Evolutionary conservation across 2,888 invertebrate genomes (phyloP).

Genomic region (Deilephila elpenor): DNA sequence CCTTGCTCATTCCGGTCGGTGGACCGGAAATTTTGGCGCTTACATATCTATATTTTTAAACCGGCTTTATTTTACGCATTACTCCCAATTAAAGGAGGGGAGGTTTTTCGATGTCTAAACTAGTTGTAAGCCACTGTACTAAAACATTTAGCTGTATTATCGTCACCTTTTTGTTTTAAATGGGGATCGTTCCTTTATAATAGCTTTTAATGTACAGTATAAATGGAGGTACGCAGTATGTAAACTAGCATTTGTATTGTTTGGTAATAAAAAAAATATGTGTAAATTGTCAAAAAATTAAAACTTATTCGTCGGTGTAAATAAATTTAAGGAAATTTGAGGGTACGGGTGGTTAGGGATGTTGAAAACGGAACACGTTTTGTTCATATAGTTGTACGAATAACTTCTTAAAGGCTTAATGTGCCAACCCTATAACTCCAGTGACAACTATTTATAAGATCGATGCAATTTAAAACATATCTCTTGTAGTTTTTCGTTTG

Average conservation of each 20-base stretch:
- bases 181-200: constrained; percentile 44
- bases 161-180: constrained; percentile 29
- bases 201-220: constrained; percentile 33
- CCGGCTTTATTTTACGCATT: constrained; percentile 15
- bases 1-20: constrained; percentile 3
- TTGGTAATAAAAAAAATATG: background rate
- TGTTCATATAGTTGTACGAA: background rate
- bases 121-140: constrained; percentile 48
- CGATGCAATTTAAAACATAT: constrained; percentile 2
- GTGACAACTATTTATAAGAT: constrained; percentile 10
- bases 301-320: constrained; percentile 17
- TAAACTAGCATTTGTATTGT: constrained; percentile 27
- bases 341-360: background rate
- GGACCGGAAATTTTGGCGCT: constrained; percentile 11
- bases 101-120: constrained; percentile 61
- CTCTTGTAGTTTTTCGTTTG: background rate
- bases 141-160: constrained; percentile 26
- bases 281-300: constrained; percentile 20
- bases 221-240: constrained; percentile 10
- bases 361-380: constrained; percentile 12
- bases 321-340: constrained; percentile 4
- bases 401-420: background rate
- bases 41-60: constrained; percentile 1
- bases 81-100: background rate
- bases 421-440: constrained; percentile 12